These are phyloP conservation scores for Limonius californicus DNA, from an alignment of 1,140 invertebrate species.

Conservation along the genomic window DNA sequence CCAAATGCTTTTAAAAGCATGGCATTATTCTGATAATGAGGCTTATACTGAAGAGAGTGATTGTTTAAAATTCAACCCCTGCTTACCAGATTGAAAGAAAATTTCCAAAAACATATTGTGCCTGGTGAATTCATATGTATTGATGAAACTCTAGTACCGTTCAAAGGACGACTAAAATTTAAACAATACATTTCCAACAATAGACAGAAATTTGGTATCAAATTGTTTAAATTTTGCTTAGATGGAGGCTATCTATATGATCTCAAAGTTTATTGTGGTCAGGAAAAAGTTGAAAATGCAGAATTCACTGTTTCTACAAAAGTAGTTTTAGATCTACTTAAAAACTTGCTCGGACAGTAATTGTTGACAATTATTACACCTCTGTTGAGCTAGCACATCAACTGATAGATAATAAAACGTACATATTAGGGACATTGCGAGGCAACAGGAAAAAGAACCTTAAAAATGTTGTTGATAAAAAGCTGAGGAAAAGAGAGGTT, in stretches of 20 bases:
- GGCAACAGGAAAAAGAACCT: background rate
- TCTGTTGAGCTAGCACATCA: background rate
- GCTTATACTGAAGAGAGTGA: constrained; percentile 20
- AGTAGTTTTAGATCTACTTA: background rate
- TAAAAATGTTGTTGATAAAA: background rate
- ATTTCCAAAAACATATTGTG: constrained; percentile 21
- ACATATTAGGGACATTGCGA: background rate
- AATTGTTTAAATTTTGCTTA: constrained; percentile 24
- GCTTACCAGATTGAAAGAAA: constrained; percentile 21
- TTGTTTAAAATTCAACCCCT: constrained; percentile 30
- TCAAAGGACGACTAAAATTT: constrained; percentile 43
- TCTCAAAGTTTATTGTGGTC: background rate
- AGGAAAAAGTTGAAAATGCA: background rate
- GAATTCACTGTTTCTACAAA: background rate
- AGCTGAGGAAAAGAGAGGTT: background rate
- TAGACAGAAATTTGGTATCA: constrained; percentile 44
- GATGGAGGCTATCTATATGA: background rate
- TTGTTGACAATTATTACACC: background rate
- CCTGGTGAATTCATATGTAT: constrained; percentile 24
- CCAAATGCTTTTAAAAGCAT: constrained; percentile 29
- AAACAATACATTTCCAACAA: constrained; percentile 48
- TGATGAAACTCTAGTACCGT: constrained; percentile 40
- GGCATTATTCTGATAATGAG: constrained; percentile 33
- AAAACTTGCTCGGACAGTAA: background rate
- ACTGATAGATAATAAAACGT: background rate